Percentiles rank a stretch among this genome's conserved stretches.
Evolutionary conservation across 1,140 invertebrate genomes (phyloP).

Genomic region (Diorhabda sublineata): DNA sequence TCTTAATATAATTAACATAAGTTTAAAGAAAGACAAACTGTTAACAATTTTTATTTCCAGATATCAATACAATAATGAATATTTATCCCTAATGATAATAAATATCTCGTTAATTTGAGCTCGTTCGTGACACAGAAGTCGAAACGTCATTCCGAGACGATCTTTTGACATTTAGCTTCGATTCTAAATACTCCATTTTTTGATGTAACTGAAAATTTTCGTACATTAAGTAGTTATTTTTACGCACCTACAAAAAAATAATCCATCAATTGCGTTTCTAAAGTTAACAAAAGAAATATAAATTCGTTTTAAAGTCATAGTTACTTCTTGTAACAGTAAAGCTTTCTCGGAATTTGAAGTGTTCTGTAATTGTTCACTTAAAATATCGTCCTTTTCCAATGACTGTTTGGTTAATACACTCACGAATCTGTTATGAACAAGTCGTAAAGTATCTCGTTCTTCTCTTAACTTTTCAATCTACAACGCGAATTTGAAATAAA

Average conservation of each 20-base stretch:
- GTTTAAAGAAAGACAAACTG: too few relatives aligned
- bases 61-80: too few relatives aligned
- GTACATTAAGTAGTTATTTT: conserved; percentile 29
- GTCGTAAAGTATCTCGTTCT: conserved; percentile 26
- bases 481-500: neutral
- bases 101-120: too few relatives aligned
- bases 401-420: conserved; percentile 31
- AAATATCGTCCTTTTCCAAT: conserved; percentile 30
- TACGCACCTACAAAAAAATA: conserved; percentile 27
- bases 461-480: conserved; percentile 27
- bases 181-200: conserved; percentile 27
- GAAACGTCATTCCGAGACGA: neutral
- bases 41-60: too few relatives aligned
- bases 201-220: conserved; percentile 35
- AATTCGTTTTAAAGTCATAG: conserved; percentile 4
- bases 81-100: too few relatives aligned
- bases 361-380: conserved; percentile 22
- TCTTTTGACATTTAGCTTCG: conserved; percentile 4
- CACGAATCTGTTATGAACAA: conserved; percentile 32
- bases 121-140: too few relatives aligned
- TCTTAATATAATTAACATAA: too few relatives aligned
- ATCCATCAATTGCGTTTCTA: neutral
- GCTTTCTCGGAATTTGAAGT: conserved; percentile 26
- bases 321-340: conserved; percentile 32
- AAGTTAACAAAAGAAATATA: neutral